Evolutionary conservation across 1,140 invertebrate species (phyloP).

Genomic region (Doryteuthis pealeii): DNA sequence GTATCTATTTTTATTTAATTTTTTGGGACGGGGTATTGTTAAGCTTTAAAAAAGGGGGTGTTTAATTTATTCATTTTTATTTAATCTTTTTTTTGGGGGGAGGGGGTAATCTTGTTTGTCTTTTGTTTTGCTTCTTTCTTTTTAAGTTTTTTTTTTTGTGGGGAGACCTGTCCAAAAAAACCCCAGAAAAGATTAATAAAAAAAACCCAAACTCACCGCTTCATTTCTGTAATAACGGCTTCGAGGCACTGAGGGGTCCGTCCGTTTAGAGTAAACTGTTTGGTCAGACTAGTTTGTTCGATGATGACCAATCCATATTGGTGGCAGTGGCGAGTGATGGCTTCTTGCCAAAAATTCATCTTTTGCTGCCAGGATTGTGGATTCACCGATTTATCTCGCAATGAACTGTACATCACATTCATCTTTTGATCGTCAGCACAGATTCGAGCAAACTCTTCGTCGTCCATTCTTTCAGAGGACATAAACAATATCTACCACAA

Average conservation of each 20-base stretch:
- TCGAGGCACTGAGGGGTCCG: conserved; percentile 43
- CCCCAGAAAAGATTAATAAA: too few species aligned
- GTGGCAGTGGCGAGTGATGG: conserved; percentile 31
- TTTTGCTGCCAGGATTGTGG: conserved; percentile 50
- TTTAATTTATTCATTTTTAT: too few species aligned
- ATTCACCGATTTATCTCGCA: conserved; percentile 47
- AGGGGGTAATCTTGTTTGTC: too few species aligned
- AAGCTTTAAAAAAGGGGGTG: too few species aligned
- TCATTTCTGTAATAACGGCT: conserved; percentile 43
- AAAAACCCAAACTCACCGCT: conserved; percentile 34
- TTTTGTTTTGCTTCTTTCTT: too few species aligned
- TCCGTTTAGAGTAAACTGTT: conserved; percentile 40
- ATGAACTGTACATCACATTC: conserved; percentile 51
- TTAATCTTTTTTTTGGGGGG: too few species aligned
- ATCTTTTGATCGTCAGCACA: conserved; percentile 48
- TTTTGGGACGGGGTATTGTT: too few species aligned
- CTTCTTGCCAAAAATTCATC: conserved; percentile 46
- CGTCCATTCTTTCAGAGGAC: neutral
- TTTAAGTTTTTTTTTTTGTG: too few species aligned
- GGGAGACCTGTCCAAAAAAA: too few species aligned
- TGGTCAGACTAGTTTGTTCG: conserved; percentile 28
- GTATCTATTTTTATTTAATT: too few species aligned
- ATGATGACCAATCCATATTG: conserved; percentile 26
- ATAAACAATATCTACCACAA: too few species aligned
- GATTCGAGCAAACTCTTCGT: neutral